Base-by-base conservation (phyloP, 2,888 invertebrate genomes). In the Osmoderma eremita region DNA sequence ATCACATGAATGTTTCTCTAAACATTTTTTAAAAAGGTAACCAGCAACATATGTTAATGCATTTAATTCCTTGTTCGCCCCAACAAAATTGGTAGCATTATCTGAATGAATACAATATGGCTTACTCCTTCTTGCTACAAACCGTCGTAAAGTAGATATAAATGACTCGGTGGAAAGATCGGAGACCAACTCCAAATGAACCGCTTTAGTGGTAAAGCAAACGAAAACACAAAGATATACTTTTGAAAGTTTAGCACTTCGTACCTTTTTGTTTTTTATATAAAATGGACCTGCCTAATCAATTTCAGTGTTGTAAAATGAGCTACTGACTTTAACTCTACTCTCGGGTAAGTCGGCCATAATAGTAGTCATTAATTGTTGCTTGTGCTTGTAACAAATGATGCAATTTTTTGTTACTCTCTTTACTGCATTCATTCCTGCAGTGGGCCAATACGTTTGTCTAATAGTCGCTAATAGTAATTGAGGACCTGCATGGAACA, bases 51-150 rank as follows among this genome's bases (percentile, higher is more conserved):
- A n/a, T n/a, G n/a, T n/a, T n/a, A n/a, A n/a, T n/a, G n/a, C n/a
- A n/a, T 30, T 53, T 30, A 70, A 42, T 56, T 70, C 69, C 8
- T 56, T 69, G 15, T 51, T 62, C n/a, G 71, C 71, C 3, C 70
- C 73, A 6, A 72, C 69, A 42, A 75, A 75, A 24, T 68, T 70
- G 10, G 54, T 67, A 20, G 63, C 72, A 54, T 72, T 69, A 49
- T 70, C 68, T n/a, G 62, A 66, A 38, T 69, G 66, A 3, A 72
- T 61, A 10, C 48, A n/a, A 17, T 63, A 12, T 4, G 67, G 67
- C 24, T 42, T 67, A 36, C 71, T 68, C 13, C 71, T 13, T 36
- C 69, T 15, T 10, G 69, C 50, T 1, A 65, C 38, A 63, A 71
- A 70, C 22, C 70, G 20, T 20, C 51, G 54, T 15, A 71, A 49